Evolutionary conservation across 1,140 invertebrate genomes (phyloP), one percentile per base, ranked within the genome.

Genomic region (Nephotettix cincticeps): DNA sequence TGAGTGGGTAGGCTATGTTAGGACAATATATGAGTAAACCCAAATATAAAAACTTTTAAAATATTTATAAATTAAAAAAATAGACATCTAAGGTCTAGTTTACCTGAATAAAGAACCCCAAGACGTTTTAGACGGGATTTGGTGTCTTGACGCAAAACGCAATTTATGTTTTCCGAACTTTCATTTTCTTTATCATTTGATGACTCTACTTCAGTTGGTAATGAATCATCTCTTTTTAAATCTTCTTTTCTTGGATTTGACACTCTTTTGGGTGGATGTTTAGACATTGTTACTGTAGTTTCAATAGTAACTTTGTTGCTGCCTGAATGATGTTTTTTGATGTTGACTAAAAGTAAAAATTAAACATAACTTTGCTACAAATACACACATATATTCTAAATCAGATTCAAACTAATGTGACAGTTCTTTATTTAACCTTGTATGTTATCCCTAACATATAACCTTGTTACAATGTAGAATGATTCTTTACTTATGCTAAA

Each of bases 261-360:
- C 25, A 27, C 56, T 21, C n/a, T 25, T 23, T n/a, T 51, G 6
- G 47, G 4, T 27, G 27, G 56, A 27, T 27, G 9, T 23, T 29
- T 61, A 9, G 11, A 21, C 56, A 29, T 61, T 25, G 56, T 61
- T 9, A 61, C 56, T 61, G 21, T 61, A n/a, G 56, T 61, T 27
- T 61, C 23, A 23, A 61, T 61, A 6, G 56, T 61, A 61, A 61
- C 56, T 23, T 61, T 61, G 56, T 61, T 61, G 28, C 56, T 61
- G 9, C 56, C 56, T 27, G 56, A 23, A 36, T 36, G 14, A 14
- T 36, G 32, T 14, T 36, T 36, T 36, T 36, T 36, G 14, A 36
- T 36, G 14, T 36, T 36, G 32, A 36, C 32, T 36, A 14, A 14
- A 36, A 36, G 32, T 36, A 36, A 36, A 36, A 36, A 36, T 6